These are phyloP conservation scores for Sthenelais limicola DNA, from an alignment of 2,888 invertebrate species.

Conservation along the genomic window DNA sequence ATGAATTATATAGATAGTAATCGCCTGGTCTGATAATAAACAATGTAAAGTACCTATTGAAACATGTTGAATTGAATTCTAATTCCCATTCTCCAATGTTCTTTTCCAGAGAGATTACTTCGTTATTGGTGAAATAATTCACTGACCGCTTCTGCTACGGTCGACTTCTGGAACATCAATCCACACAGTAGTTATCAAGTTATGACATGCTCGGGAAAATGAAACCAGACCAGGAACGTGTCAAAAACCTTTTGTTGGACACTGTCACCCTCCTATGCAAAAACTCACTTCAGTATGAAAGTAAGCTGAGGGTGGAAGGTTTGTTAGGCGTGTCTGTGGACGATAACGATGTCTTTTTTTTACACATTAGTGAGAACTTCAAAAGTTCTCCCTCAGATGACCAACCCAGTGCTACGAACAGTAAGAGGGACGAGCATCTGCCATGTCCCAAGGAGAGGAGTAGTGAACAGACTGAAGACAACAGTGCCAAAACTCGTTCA, in stretches of 20 bases:
- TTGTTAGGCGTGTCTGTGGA: constrained; percentile 44
- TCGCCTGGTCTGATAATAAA: no score
- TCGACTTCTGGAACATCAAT: no score
- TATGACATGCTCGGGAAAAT: constrained; percentile 15
- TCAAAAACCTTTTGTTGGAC: constrained; percentile 39
- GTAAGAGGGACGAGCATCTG: background rate
- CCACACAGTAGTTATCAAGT: no score
- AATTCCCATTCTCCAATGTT: no score
- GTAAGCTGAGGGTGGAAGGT: constrained; percentile 40
- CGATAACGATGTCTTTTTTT: constrained; percentile 41
- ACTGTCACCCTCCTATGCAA: constrained; percentile 42
- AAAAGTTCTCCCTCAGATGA: background rate
- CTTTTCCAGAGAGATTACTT: no score
- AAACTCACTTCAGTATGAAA: constrained; percentile 41
- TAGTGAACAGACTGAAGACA: background rate
- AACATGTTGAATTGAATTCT: no score
- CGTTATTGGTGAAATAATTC: no score
- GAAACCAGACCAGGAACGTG: constrained; percentile 42
- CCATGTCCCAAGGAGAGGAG: background rate
- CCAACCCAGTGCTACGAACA: background rate
- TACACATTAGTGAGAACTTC: constrained; percentile 42
- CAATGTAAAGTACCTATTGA: no score
- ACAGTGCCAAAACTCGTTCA: no score
- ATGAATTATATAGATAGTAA: no score
- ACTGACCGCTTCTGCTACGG: no score